Base-by-base conservation (phyloP, 2,888 invertebrate species). In the Macrosiphum euphorbiae region DNA sequence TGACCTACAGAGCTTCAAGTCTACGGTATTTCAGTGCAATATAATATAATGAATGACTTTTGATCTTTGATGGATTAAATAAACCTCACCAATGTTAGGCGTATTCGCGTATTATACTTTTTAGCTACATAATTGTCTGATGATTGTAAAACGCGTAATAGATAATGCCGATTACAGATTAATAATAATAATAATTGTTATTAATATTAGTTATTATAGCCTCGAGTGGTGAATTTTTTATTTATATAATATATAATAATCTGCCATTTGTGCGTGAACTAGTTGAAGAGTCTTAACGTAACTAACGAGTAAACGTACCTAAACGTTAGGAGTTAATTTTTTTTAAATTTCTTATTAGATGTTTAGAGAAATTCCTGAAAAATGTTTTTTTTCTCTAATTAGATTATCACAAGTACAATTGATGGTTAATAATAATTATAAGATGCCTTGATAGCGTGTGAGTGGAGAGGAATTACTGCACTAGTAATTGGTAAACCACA, bases 11-110 rank as follows among this genome's bases (percentile, higher is more conserved):
- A 26, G 50, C 28, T 86, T 78, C 5, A n/a, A 78, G 47, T 78
- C 78, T 78, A 78, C 8, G 35, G 20, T 16, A 20, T 78, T 78
- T 78, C 8, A 2, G 20, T 8, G 20, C 35, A 35, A 35, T 35
- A 78, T 20, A 8, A 20, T 78, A 35, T 58, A 67, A 55, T 92
- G 92, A 92, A 92, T 92, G 92, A 88, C 4, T 92, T 87, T 67
- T 61, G n/a, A n/a, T 91, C 58, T 91, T 85, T 55, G 3, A 44
- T 44, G 10, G 13, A 26, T 26, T 41, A 47, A 44, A 85, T 58
- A 20, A 58, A 58, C n/a, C 20, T 20, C n/a, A 24, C 44, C n/a
- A 20, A 41, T 28, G 20, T 91, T 13, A 44, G 8, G 35, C 35
- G 44, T 13, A 47, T 67, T 67, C 3, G 35, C 35, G 44, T 13